Percentiles rank a stretch among this genome's conserved stretches.
Evolutionary conservation across 1,140 invertebrate species (phyloP).

Genomic region (Lithobius niger): DNA sequence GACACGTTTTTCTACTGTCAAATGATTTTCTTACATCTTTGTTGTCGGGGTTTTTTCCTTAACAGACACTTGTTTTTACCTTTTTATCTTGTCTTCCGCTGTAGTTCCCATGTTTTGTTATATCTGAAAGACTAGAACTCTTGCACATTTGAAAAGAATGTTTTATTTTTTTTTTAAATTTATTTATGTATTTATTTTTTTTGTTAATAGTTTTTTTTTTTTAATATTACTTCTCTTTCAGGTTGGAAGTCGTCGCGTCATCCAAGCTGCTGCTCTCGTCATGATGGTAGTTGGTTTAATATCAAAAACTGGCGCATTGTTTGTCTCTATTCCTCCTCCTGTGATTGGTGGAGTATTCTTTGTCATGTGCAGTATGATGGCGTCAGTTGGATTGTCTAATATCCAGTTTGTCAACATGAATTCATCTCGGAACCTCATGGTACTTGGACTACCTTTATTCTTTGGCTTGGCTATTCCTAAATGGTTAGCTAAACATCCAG

Average conservation of each 20-base stretch:
- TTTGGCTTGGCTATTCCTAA: constrained; percentile 30
- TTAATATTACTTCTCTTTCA: too few relatives aligned
- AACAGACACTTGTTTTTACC: too few relatives aligned
- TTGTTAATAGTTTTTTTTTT: too few relatives aligned
- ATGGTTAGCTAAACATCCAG: constrained; percentile 23
- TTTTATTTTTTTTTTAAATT: too few relatives aligned
- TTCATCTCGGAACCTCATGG: constrained; percentile 31
- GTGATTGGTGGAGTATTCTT: constrained; percentile 60
- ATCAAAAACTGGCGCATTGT: constrained; percentile 24
- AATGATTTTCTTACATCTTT: too few relatives aligned
- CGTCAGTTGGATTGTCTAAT: constrained; percentile 48
- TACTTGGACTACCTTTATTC: constrained; percentile 31
- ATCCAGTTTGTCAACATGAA: constrained; percentile 31
- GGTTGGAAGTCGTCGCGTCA: constrained; percentile 73
- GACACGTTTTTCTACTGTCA: too few relatives aligned
- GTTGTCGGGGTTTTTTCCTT: too few relatives aligned
- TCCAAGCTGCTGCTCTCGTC: constrained; percentile 43
- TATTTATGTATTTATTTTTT: too few relatives aligned
- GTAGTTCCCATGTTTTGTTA: too few relatives aligned
- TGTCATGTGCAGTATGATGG: constrained; percentile 75
- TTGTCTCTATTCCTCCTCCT: constrained; percentile 32
- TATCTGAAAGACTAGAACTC: too few relatives aligned
- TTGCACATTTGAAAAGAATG: too few relatives aligned
- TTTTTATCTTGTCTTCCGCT: too few relatives aligned
- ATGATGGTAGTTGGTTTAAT: constrained; percentile 27